phyloP scores from a whole-genome alignment of 1,140 invertebrate genomes.

The Galleria mellonella region DNA sequence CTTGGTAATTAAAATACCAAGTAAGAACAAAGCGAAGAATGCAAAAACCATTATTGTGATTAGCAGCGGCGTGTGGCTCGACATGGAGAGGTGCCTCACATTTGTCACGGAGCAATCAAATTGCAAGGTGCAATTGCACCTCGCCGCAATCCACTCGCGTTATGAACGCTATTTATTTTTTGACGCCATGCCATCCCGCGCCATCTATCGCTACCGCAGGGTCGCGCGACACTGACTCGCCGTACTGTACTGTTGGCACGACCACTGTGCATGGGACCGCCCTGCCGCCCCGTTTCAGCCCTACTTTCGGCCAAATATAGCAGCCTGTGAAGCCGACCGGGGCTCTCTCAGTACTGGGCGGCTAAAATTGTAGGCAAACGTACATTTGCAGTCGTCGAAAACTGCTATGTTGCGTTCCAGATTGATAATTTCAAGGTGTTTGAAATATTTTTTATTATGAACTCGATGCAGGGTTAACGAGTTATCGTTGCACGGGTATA shows the following conservation, averaged over 20 bases:
- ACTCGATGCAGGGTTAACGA: too few relatives aligned
- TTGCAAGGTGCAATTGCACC: slow-evolving; percentile 32
- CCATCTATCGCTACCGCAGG: slow-evolving; percentile 20
- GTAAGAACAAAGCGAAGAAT: slow-evolving; percentile 32
- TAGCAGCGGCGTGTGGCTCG: slow-evolving; percentile 23
- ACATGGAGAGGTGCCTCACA: slow-evolving; percentile 27
- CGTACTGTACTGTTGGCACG: neutral
- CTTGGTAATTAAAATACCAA: slow-evolving; percentile 29
- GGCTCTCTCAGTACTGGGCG: neutral
- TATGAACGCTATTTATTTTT: neutral
- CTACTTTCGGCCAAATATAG: neutral
- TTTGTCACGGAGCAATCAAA: slow-evolving; percentile 8
- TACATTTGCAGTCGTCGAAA: neutral
- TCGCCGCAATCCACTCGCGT: slow-evolving; percentile 7
- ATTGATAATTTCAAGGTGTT: too few relatives aligned
- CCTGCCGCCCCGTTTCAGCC: neutral
- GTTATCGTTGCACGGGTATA: too few relatives aligned
- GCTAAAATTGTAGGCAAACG: neutral
- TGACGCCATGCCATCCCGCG: slow-evolving; percentile 9
- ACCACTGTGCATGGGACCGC: neutral
- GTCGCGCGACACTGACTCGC: slow-evolving; percentile 17
- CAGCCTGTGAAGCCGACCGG: neutral
- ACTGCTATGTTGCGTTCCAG: too few relatives aligned
- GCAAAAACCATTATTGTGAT: slow-evolving; percentile 44
- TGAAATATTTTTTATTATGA: too few relatives aligned